Evolutionary conservation across 2,113 vertebrate species (phyloP).

Genomic region (Charadrius vociferus): DNA sequence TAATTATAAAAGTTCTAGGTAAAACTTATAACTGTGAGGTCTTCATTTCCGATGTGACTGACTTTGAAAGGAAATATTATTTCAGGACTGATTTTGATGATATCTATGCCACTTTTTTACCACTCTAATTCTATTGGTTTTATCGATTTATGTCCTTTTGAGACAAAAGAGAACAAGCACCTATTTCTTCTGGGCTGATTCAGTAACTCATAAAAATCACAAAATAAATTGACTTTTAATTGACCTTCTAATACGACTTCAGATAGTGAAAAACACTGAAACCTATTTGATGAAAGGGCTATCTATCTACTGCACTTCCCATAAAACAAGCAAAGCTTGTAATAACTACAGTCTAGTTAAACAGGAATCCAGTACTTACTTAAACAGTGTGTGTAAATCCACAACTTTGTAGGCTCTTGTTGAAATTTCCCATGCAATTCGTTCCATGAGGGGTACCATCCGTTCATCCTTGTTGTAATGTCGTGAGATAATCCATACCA

Average conservation of each 20-base stretch:
- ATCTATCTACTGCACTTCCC: fast-evolving
- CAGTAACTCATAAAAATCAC: background rate
- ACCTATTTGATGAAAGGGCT: background rate
- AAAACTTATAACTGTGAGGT: background rate
- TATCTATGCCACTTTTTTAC: background rate
- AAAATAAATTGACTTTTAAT: background rate
- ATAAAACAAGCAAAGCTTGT: background rate
- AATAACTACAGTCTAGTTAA: background rate
- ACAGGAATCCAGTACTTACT: slow-evolving; percentile 66
- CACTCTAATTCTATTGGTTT: background rate
- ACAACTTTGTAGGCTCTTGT: slow-evolving; percentile 78
- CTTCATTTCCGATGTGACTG: background rate
- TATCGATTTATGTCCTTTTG: background rate
- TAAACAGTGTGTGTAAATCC: slow-evolving; percentile 81
- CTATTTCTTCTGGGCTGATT: background rate
- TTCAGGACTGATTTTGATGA: background rate
- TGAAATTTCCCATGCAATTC: slow-evolving; percentile 90
- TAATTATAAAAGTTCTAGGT: background rate
- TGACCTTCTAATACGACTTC: background rate
- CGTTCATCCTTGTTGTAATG: slow-evolving; percentile 88
- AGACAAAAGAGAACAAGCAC: background rate
- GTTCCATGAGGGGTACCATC: slow-evolving; percentile 90
- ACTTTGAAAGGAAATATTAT: background rate
- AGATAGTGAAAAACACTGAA: background rate
- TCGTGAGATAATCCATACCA: slow-evolving; percentile 89